Evolutionary conservation across 2,797 vertebrate species (phyloP).

Genomic region (Ispidina picta): DNA sequence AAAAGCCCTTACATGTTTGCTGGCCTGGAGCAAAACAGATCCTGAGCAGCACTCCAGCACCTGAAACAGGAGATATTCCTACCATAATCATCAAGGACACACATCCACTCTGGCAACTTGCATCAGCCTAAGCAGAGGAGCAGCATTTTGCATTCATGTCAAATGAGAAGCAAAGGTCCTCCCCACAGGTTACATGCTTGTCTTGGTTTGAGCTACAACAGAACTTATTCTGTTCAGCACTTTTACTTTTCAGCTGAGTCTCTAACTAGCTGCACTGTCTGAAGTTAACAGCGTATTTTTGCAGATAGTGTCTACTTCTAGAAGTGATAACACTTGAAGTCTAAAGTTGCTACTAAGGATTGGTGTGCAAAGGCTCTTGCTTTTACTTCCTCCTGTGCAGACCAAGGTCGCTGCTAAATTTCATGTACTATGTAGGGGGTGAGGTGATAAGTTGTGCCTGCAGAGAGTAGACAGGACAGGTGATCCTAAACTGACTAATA

Average conservation of each 20-base stretch:
- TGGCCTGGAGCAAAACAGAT: neutral
- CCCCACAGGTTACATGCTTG: neutral
- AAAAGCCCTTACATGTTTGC: neutral
- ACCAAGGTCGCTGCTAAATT: no score
- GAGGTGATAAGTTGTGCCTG: no score
- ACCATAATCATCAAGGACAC: neutral
- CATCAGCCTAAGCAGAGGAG: neutral
- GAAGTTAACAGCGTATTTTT: no score
- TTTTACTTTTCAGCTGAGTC: neutral
- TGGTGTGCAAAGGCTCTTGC: no score
- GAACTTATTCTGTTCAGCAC: neutral
- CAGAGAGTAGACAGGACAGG: no score
- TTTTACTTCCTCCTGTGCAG: no score
- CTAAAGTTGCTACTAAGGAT: no score
- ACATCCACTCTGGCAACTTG: neutral
- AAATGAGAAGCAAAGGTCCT: neutral
- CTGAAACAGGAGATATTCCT: neutral
- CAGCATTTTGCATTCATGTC: accelerated
- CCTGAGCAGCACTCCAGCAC: neutral
- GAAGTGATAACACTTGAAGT: no score
- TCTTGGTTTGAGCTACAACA: neutral
- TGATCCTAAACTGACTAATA: no score
- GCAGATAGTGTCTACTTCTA: no score
- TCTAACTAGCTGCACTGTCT: no score
- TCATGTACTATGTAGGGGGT: no score